Evolutionary conservation across 2,888 invertebrate species (phyloP).

Genomic region (Empis livida): DNA sequence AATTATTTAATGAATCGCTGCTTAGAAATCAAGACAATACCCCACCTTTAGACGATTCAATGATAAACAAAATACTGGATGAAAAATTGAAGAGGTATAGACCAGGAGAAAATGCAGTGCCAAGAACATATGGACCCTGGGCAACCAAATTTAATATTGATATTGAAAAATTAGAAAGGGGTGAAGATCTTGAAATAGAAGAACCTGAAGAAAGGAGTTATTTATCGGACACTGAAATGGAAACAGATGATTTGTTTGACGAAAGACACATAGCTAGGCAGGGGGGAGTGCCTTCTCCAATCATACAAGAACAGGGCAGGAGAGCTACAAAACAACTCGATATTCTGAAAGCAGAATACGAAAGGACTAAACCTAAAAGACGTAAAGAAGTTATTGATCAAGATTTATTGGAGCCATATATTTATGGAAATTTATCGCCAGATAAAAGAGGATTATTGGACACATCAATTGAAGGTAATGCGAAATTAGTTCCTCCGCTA

Average conservation of each 20-base stretch:
- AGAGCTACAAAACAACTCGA: no score
- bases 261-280: no score
- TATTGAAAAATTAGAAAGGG: constrained; percentile 9
- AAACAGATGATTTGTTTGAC: constrained; percentile 6
- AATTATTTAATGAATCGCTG: constrained; percentile 6
- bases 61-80: constrained; percentile 5
- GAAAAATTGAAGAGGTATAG: constrained; percentile 3
- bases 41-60: constrained; percentile 3
- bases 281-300: no score
- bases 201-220: constrained; percentile 4
- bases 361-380: no score
- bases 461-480: background rate
- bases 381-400: background rate
- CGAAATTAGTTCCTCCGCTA: background rate
- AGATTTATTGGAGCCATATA: constrained; percentile 7
- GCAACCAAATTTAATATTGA: constrained; percentile 5
- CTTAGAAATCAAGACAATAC: constrained; percentile 1
- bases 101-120: background rate
- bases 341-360: no score
- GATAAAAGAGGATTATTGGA: background rate
- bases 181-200: constrained; percentile 5
- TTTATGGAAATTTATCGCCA: background rate
- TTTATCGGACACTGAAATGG: constrained; percentile 8
- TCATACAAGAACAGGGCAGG: no score
- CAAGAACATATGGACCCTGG: constrained; percentile 2